Base-by-base conservation (phyloP, 2,888 invertebrate species). In the Dryomyza anilis region DNA sequence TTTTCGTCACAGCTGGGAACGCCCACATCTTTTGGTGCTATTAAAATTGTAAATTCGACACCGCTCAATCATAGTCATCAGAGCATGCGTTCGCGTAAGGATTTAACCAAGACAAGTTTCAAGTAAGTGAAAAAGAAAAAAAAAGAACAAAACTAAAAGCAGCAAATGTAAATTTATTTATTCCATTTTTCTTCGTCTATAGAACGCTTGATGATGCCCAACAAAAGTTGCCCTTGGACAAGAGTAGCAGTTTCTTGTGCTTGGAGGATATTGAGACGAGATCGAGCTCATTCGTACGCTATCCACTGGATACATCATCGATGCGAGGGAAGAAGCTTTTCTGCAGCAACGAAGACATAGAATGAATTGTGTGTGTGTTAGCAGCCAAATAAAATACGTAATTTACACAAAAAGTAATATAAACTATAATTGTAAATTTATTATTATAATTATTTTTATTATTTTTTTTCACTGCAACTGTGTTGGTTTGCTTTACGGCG, bases 21-120 rank as follows among this genome's bases (percentile, higher is more conserved):
- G 3, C 79, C 82, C 0, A 67, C 72, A 7, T 68, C 72, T 25
- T 66, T 71, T 43, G 65, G 69, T n/a, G 65, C 71, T 19, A 67
- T 66, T 53, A 75, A 74, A 64, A 73, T 81, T 48, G 74, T 78
- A 3, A 83, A 82, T 63, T 83, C 82, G 3, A 83, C 83, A 6
- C 83, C 83, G 1, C 67, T 83, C 0, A 80, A 80, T 72, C 78
- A 78, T 36, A 74, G 78, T 67, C 74, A 76, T n/a, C 72, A 66
- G 43, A 70, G 72, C 59, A 72, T 77, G 46, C 75, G 77, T 43
- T 75, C 74, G 21, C 74, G 77, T n/a, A 76, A 78, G 46, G 81
- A 80, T 71, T 72, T 76, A 64, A 73, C 75, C 14, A 77, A 74
- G 66, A 74, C 72, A 6, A 75, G 73, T 68, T 75, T 75, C 57